Conservation (phyloP, 2,888 invertebrate genomes). For the Drosophila trichaetosa region DNA sequence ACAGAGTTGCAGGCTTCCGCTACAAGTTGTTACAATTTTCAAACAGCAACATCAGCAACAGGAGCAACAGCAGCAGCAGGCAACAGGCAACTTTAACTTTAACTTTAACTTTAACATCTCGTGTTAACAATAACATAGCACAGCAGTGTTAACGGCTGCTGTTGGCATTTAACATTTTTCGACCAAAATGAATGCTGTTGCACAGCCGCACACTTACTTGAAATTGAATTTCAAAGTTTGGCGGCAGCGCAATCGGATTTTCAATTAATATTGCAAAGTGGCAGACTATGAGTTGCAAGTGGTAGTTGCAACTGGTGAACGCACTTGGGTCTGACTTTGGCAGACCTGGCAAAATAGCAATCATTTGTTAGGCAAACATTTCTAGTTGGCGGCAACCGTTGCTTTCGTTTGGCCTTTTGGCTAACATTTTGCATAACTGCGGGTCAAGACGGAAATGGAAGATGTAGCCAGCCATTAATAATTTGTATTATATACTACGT, state of each 20-base stretch:
- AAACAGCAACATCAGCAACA: not conserved
- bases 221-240: constrained; percentile 25
- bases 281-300: constrained; percentile 21
- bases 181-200: constrained; percentile 47
- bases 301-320: constrained; percentile 41
- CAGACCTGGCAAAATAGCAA: constrained; percentile 64
- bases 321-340: constrained; percentile 53
- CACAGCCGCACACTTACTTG: not conserved
- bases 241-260: constrained; percentile 47
- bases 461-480: constrained; percentile 74
- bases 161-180: constrained; percentile 54
- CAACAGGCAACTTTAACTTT: not conserved
- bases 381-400: constrained; percentile 55
- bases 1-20: constrained; percentile 60
- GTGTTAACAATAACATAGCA: constrained; percentile 17
- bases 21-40: constrained; percentile 62
- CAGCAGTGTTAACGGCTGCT: not conserved
- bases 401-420: constrained; percentile 80
- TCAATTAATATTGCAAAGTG: constrained; percentile 61
- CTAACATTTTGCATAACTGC: constrained; percentile 77
- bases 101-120: not conserved
- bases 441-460: constrained; percentile 80
- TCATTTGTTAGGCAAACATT: constrained; percentile 75
- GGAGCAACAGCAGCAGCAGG: not conserved
- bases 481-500: constrained; percentile 55